Conservation (phyloP, 1,140 invertebrate genomes). For the Diorhabda carinulata region DNA sequence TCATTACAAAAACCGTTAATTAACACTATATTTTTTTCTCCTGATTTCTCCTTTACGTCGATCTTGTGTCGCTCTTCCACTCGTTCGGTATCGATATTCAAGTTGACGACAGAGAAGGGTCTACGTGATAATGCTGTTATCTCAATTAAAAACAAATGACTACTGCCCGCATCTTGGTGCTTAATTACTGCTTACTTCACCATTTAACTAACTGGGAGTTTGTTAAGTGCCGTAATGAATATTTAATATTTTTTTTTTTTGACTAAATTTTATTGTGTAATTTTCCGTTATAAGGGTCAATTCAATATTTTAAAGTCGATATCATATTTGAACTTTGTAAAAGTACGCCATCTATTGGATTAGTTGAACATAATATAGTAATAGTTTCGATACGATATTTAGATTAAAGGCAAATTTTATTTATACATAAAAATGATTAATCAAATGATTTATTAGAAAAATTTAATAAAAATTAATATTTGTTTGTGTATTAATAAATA, state of each 20-base stretch:
- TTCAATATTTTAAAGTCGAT: not conserved
- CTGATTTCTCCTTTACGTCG: constrained; percentile 15
- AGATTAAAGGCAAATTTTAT: too few species aligned
- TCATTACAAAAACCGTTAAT: constrained; percentile 36
- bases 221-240: constrained; percentile 37
- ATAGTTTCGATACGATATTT: too few species aligned
- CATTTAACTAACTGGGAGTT: constrained; percentile 32
- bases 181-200: constrained; percentile 38
- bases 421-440: too few species aligned
- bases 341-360: too few species aligned
- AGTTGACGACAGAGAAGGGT: not conserved
- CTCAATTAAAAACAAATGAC: constrained; percentile 41
- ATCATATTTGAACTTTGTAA: too few species aligned
- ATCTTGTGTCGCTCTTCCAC: constrained; percentile 13
- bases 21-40: constrained; percentile 15
- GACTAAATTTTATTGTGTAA: constrained; percentile 16
- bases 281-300: constrained; percentile 8
- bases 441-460: too few species aligned
- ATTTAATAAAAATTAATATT: too few species aligned
- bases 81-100: not conserved
- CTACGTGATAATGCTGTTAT: constrained; percentile 29
- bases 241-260: constrained; percentile 31
- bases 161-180: constrained; percentile 37
- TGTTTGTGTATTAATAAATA: too few species aligned
- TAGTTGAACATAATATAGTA: too few species aligned